Conservation (phyloP, 1,140 invertebrate genomes). For the Drosophila bipectinata region DNA sequence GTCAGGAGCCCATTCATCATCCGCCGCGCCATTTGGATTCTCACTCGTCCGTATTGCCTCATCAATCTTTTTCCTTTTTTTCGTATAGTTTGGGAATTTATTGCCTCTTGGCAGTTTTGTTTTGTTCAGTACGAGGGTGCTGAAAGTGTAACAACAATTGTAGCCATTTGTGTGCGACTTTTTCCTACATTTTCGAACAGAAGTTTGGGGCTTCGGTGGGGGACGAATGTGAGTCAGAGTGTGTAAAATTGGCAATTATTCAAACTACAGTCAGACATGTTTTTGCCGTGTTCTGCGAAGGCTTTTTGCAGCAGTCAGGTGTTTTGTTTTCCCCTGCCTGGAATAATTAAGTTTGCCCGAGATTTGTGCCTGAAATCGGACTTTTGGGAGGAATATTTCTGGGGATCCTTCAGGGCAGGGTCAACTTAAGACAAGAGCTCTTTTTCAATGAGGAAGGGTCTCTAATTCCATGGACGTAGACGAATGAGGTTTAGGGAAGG, state of each 20-base stretch:
- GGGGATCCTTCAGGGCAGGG: neutral
- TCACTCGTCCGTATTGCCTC: conserved; percentile 53
- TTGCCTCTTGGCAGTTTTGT: conserved; percentile 34
- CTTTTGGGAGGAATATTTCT: conserved; percentile 6
- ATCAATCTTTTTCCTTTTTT: conserved; percentile 67
- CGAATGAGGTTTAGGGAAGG: too few relatives aligned
- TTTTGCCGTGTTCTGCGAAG: conserved; percentile 25
- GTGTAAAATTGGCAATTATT: conserved; percentile 75
- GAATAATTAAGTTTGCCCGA: conserved; percentile 68
- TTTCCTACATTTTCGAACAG: conserved; percentile 15
- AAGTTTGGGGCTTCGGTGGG: neutral
- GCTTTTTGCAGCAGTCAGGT: conserved; percentile 32
- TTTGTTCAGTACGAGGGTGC: conserved; percentile 19
- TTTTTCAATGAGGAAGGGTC: conserved; percentile 6
- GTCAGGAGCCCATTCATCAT: conserved; percentile 70
- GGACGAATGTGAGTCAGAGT: conserved; percentile 9
- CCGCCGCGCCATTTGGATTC: conserved; percentile 60
- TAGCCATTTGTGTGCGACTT: conserved; percentile 45
- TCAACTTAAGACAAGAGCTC: neutral
- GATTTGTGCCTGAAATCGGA: conserved; percentile 25
- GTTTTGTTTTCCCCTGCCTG: conserved; percentile 28
- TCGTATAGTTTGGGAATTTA: conserved; percentile 53
- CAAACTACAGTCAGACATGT: conserved; percentile 62
- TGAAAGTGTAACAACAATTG: conserved; percentile 43
- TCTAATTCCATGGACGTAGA: neutral